These are phyloP conservation scores for Cyprinodon tularosa DNA, from an alignment of 2,113 vertebrate genomes.

Conservation along the genomic window DNA sequence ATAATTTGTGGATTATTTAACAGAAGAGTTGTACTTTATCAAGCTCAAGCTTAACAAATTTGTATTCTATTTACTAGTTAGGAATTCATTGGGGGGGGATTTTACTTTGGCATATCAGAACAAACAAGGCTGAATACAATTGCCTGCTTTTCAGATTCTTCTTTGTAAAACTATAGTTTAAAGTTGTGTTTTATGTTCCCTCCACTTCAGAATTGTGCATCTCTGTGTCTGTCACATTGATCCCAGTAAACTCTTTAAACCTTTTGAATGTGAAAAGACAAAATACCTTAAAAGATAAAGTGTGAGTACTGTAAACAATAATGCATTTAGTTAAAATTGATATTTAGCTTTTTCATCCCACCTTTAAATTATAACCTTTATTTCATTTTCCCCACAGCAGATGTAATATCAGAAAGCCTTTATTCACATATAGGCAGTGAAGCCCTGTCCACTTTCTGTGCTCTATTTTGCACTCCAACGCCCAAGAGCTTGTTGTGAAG, in stretches of 20 bases:
- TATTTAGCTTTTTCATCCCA: not conserved
- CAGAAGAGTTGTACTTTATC: too few species aligned
- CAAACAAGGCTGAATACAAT: not conserved
- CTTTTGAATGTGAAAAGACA: not conserved
- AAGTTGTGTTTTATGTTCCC: too few species aligned
- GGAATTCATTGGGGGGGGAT: too few species aligned
- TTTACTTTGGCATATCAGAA: not conserved
- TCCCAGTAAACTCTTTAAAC: not conserved
- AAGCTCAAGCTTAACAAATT: too few species aligned
- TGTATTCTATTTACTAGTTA: too few species aligned
- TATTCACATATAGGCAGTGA: conserved; percentile 34
- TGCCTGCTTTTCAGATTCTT: not conserved
- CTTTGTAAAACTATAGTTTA: not conserved
- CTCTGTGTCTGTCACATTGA: not conserved
- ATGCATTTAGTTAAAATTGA: not conserved
- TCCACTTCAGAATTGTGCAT: too few species aligned
- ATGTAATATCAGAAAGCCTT: conserved; percentile 28
- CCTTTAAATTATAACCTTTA: not conserved
- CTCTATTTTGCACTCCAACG: conserved; percentile 40
- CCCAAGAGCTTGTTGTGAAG: conserved; percentile 70
- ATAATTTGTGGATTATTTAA: too few species aligned
- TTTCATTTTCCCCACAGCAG: not conserved
- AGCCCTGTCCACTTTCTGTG: conserved; percentile 49
- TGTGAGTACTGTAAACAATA: not conserved
- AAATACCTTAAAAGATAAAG: not conserved